Base-by-base conservation (phyloP, 1,140 invertebrate species). In the Parasteatoda tepidariorum region DNA sequence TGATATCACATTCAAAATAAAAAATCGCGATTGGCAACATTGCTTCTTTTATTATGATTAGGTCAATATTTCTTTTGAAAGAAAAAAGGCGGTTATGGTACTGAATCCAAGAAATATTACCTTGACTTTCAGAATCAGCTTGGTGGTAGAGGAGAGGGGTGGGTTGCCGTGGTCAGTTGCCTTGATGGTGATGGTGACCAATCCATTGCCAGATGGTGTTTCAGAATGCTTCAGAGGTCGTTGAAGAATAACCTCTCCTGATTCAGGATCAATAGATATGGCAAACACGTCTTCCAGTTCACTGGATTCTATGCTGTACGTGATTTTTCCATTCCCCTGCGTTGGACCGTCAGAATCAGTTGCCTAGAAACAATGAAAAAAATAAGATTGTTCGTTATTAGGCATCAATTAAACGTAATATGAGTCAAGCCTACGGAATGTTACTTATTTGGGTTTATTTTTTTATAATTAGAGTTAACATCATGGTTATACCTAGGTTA, bases 81-180 rank as follows among this genome's bases (percentile, higher is more conserved):
- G n/a, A n/a, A 61, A n/a, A 61, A 61, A 9, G 6, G 22, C 59
- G 59, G 6, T n/a, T 15, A 61, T 7, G 22, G 59, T 61, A 13
- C 22, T 61, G 59, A 61, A 5, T 18, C 26, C 6, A 0, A 30
- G 30, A 15, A 34, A n/a, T n/a, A n/a, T 85, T 54, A 94, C 93
- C 0, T 94, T 94, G 0, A 95, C 93, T 18, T 93, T 90, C 4
- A 95, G 90, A 3, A 91, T 90, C 0, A 95, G 90, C 28, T 91
- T 90, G 0, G 92, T 91, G 70, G 93, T 93, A 24, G 93, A 91
- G 26, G 90, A 90, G 7, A 94, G 86, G 0, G 93, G 90, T 26
- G 93, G 93, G 38, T 84, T 86, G 34, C 91, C 91, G 90, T 83
- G 64, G 87, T 95, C 94, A n/a, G 92, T 94, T 24, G 93, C 94